Conservation (phyloP, 2,888 invertebrate species). For the Polydrusus cervinus region DNA sequence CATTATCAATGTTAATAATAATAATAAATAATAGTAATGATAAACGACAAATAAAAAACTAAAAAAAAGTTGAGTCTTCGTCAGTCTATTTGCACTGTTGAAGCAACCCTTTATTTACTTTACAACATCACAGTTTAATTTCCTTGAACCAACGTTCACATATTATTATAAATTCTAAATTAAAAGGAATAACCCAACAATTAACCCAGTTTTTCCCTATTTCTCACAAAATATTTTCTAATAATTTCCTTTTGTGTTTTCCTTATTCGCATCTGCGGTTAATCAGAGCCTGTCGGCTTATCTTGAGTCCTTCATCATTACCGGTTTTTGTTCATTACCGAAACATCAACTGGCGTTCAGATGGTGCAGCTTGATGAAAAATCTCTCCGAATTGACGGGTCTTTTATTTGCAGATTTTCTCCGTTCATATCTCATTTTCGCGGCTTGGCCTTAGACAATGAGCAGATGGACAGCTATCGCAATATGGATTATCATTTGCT, state of each 20-base stretch:
- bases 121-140: too few species aligned
- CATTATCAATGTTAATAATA: too few species aligned
- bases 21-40: too few species aligned
- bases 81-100: too few species aligned
- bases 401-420: constrained; percentile 72
- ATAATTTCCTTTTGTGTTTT: constrained; percentile 44
- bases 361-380: constrained; percentile 71
- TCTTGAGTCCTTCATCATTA: constrained; percentile 69
- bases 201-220: constrained; percentile 7
- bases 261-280: constrained; percentile 66
- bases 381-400: constrained; percentile 71
- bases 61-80: too few species aligned
- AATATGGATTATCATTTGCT: neutral
- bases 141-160: too few species aligned
- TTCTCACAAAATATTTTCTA: constrained; percentile 25
- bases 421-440: constrained; percentile 72
- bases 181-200: too few species aligned
- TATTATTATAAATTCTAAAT: too few species aligned
- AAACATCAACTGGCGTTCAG: constrained; percentile 68
- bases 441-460: constrained; percentile 64
- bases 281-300: constrained; percentile 67
- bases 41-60: too few species aligned
- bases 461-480: constrained; percentile 27
- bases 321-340: constrained; percentile 71
- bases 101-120: too few species aligned